These are phyloP conservation scores for Pseudorhiza aurosa DNA, from an alignment of 30 jellyfish, hydroid and myxozoan species.

Conservation along the genomic window DNA sequence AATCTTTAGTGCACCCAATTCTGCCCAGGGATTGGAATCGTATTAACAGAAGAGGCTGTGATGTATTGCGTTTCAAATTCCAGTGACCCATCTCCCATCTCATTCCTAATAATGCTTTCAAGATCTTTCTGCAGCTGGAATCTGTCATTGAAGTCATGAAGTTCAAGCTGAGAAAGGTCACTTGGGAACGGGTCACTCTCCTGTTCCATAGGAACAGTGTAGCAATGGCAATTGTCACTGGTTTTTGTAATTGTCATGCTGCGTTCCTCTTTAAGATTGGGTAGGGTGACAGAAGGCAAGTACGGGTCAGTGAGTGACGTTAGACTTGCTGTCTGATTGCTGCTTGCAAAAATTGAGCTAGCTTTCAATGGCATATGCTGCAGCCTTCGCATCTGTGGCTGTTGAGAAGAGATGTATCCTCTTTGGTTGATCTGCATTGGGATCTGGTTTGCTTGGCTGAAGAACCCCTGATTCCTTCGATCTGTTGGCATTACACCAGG, in stretches of 20 bases:
- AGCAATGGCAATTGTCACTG: conserved; percentile 25
- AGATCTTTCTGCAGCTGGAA: conserved; percentile 93
- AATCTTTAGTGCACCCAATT: conserved; percentile 83
- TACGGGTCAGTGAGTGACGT: conserved; percentile 63
- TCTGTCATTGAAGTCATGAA: conserved; percentile 87
- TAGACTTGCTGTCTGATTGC: conserved; percentile 12
- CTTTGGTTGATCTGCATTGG: conserved; percentile 58
- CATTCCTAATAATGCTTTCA: conserved; percentile 85
- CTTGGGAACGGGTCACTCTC: conserved; percentile 84
- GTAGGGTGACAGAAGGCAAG: conserved; percentile 49
- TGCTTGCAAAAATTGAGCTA: conserved; percentile 17
- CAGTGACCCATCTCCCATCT: conserved; percentile 81
- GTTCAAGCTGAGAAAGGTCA: conserved; percentile 90
- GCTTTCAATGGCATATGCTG: conserved; percentile 72
- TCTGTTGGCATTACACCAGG: conserved; percentile 32
- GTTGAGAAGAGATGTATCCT: conserved; percentile 64
- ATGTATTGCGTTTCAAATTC: conserved; percentile 56
- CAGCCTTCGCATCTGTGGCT: conserved; percentile 57
- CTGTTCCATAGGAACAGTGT: conserved; percentile 58
- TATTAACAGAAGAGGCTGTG: conserved; percentile 51
- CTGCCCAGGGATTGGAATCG: conserved; percentile 72
- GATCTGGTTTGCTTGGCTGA: conserved; percentile 50
- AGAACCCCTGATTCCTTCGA: conserved; percentile 33
- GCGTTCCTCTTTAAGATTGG: conserved; percentile 57
- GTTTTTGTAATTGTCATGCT: conserved; percentile 9